Evolutionary conservation across 2,113 vertebrate genomes (phyloP), one percentile per base, ranked within the genome.

Genomic region (Aegithalos caudatus): DNA sequence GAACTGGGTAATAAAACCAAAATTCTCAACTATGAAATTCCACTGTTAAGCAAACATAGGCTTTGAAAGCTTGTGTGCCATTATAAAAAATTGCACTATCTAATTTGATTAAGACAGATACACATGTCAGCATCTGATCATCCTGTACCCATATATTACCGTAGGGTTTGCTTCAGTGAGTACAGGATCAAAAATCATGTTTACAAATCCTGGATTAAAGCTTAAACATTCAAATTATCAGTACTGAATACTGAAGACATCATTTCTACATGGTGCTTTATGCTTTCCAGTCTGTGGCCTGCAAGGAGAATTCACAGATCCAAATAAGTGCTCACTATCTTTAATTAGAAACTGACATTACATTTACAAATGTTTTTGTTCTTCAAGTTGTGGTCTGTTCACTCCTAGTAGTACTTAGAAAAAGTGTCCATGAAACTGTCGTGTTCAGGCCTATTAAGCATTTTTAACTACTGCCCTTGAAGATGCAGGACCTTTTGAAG

Each of bases 91-190:
- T 3, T 17, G 3, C 9, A 81, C 21, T 3, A 65, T 33, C 13
- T 70, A 50, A 80, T 24, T 70, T 64, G 37, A 60, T 61, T 66
- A 83, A 73, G 65, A 37, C 10, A 33, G 28, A 47, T 40, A 62
- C 40, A 24, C 0, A 0, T 31, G 6, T 57, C 18, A 65, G 28
- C 7, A 47, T 71, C 58, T 62, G 42, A 57, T 31, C 3, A 81
- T 45, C 33, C 38, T 81, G 14, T 16, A 64, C 9, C n/a, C 7
- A 4, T 19, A 22, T 20, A 38, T 11, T 58, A 76, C 8, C 21
- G 31, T 7, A 22, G 8, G 18, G 40, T 28, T 58, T 54, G 6
- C 40, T 79, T 84, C 51, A 69, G 7, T 71, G 14, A 58, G 3
- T 28, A 73, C 35, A 60, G 44, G 73, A 76, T 71, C 15, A 74